Evolutionary conservation across 2,113 vertebrate genomes (phyloP), one percentile per base, ranked within the genome.

Genomic region (Piprites chloris): DNA sequence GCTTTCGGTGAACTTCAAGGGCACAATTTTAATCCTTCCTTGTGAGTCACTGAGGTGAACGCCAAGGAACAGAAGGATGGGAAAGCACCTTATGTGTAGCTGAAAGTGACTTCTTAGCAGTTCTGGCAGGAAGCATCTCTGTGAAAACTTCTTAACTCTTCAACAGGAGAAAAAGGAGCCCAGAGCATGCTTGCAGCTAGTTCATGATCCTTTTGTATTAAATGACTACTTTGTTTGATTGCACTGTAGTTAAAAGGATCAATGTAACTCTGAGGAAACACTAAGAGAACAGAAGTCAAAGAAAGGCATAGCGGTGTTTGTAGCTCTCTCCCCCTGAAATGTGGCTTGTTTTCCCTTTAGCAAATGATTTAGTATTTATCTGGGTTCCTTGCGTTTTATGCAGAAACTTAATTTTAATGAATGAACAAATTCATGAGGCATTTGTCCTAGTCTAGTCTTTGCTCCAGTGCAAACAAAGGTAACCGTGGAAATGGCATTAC

Each of bases 11-110:
- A 92, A 65, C 50, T 94, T 89, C 32, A 65, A 69, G 22, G n/a
- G 61, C 32, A 37, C 7, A n/a, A 12, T 6, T 95, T 86, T 81
- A 81, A 74, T 94, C 50, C 72, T 88, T 86, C 72, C 72, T 74
- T 84, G n/a, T 94, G 91, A 95, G 89, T 96, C 91, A 95, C 50
- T 53, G 68, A 80, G 35, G 72, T 84, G 55, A 90, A 69, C 1
- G 9, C 59, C 73, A 81, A 84, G 59, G 76, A 93, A 44, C 30
- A 63, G 55, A 50, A 86, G 52, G 68, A 49, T 67, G 74, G 84
- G 91, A 94, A 95, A 95, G 73, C 79, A 96, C 79, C 96, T 81
- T 61, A n/a, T 9, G 13, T 32, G 32, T 46, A 77, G 59, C 50
- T 94, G 77, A 72, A 89, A 77, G 75, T 0, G 7, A 63, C 21